Evolutionary conservation across 2,888 invertebrate species (phyloP), one percentile per base, ranked within the genome.

Genomic region (Hetaerina titia): DNA sequence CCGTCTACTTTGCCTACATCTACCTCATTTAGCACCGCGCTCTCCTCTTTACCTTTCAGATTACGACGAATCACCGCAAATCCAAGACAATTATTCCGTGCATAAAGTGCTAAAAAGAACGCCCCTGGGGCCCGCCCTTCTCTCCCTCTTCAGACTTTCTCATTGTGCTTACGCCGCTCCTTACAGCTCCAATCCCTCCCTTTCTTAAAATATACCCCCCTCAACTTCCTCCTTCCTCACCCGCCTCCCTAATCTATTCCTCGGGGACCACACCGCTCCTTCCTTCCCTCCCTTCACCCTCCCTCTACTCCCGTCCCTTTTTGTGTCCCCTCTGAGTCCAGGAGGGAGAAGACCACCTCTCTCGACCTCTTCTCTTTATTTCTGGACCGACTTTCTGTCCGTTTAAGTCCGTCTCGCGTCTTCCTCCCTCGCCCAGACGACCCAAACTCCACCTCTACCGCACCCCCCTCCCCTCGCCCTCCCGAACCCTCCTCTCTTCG

Each of bases 331-430:
- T 8, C 90, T 25, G 7, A 22, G 22, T 31, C 31, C 90, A 25
- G 25, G 63, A 64, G 56, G 90, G 25, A 45, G 63, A 60, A 63
- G 63, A 25, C 88, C 89, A 58, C 89, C 56, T 89, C 89, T 31
- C 69, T 56, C 92, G 81, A 81, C 81, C 81, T 81, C 81, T 81
- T 69, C 92, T 74, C 92, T 92, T 92, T 92, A 92, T 92, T 92
- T 92, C 92, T 92, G 92, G 92, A 92, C 92, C 92, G 92, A 92
- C 64, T 92, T 92, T 92, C 92, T 92, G 64, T 69, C 92, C 64
- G 92, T 92, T 92, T 69, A 69, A 92, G 74, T 69, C 92, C 69
- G 92, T 69, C 92, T 45, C 92, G 25, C 64, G 92, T 22, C 92
- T 92, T 31, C n/a, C 92, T 56, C 56, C 90, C 64, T 31, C 31